Evolutionary conservation across 2,113 vertebrate species (phyloP).

Genomic region (Rhadina sibilatrix): DNA sequence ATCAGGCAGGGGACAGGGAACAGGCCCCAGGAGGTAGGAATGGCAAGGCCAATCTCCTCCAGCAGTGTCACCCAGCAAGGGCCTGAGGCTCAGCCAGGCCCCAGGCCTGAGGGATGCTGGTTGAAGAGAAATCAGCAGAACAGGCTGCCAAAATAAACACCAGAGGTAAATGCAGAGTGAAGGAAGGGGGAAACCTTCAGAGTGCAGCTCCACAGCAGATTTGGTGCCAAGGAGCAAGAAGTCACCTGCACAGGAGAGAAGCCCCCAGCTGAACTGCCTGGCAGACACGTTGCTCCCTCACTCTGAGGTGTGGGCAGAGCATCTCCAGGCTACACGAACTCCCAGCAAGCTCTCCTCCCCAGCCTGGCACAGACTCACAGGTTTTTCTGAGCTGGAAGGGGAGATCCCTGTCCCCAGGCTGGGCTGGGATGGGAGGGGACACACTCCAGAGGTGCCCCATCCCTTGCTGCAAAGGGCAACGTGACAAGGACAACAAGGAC

Average conservation of each 20-base stretch:
- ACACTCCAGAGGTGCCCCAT: background rate
- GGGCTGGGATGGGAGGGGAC: background rate
- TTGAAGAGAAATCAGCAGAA: background rate
- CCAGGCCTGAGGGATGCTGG: background rate
- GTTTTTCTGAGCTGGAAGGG: background rate
- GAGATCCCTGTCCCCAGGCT: accelerated
- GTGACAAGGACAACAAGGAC: background rate
- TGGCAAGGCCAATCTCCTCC: background rate
- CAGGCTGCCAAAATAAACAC: background rate
- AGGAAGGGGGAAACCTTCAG: background rate
- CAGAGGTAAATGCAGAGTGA: background rate
- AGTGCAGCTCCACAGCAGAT: background rate
- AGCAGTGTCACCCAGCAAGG: background rate
- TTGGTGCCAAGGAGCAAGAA: background rate
- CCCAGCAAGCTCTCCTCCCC: background rate
- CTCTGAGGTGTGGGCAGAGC: background rate
- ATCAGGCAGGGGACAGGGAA: background rate
- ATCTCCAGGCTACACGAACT: background rate
- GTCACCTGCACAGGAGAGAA: background rate
- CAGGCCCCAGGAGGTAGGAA: background rate
- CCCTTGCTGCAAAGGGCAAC: background rate
- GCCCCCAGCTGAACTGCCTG: background rate
- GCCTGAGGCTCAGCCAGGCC: background rate
- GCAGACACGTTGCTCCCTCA: background rate
- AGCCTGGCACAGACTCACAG: background rate